Evolutionary conservation across 2,113 vertebrate genomes (phyloP).

Genomic region (Eurystomus gularis): DNA sequence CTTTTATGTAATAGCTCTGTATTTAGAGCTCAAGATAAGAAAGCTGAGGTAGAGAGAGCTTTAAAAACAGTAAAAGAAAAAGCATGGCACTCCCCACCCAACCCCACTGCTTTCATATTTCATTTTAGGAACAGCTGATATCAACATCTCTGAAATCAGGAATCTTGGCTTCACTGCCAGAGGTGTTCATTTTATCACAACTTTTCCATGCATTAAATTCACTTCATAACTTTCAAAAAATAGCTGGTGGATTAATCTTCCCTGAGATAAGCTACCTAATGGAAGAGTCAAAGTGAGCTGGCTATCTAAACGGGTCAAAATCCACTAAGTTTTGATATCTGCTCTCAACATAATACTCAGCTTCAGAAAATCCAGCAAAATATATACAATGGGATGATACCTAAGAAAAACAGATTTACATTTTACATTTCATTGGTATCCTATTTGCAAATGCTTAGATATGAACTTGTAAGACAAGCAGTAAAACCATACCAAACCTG

Average conservation of each 20-base stretch:
- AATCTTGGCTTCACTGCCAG: background rate
- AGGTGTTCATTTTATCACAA: background rate
- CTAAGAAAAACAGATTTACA: background rate
- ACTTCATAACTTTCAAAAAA: background rate
- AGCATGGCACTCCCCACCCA: background rate
- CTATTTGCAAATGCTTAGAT: background rate
- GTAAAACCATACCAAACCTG: background rate
- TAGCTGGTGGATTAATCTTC: background rate
- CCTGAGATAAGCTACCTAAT: background rate
- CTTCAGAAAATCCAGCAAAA: background rate
- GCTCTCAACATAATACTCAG: background rate
- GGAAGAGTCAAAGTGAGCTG: background rate
- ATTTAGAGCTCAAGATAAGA: background rate
- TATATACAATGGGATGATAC: background rate
- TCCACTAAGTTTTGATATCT: background rate
- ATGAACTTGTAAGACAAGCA: background rate
- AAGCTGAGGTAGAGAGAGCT: background rate
- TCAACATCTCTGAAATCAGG: background rate
- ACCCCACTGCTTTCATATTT: background rate
- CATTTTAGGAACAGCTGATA: background rate
- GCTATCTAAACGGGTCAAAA: background rate
- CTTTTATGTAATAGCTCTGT: background rate
- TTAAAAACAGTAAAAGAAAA: background rate
- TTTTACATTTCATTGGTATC: background rate
- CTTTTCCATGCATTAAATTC: background rate